These are phyloP conservation scores for Jacana jacana DNA, from an alignment of 2,113 vertebrate species.

Conservation along the genomic window DNA sequence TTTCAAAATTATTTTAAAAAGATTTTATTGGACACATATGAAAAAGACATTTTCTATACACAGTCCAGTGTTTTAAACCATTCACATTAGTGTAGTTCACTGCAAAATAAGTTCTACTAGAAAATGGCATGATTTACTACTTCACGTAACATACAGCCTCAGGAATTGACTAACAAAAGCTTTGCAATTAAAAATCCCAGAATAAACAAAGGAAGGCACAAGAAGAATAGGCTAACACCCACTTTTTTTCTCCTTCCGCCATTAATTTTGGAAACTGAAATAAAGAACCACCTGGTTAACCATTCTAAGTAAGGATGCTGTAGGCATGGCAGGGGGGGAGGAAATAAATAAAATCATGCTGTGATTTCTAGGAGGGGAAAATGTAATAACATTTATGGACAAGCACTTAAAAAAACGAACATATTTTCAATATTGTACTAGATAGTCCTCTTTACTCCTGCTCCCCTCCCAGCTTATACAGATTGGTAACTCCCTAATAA, in stretches of 20 bases:
- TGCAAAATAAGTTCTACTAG: background rate
- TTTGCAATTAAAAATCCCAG: background rate
- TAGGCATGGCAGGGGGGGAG: too few species aligned
- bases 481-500: background rate
- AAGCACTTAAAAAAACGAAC: background rate
- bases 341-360: background rate
- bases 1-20: background rate
- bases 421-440: background rate
- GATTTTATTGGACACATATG: background rate
- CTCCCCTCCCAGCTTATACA: background rate
- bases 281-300: background rate
- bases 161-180: background rate
- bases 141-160: background rate
- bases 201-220: background rate
- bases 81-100: background rate
- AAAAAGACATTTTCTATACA: background rate
- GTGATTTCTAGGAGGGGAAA: background rate
- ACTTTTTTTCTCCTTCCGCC: background rate
- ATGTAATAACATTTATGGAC: background rate
- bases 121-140: background rate
- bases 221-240: background rate
- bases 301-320: background rate
- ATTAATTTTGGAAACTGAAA: background rate
- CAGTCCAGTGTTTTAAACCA: background rate
- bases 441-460: background rate